A percentile compares a stretch with the other conserved stretches of the same genome.
Evolutionary conservation across 1,140 invertebrate genomes (phyloP).

Genomic region (Scylla paramamosain): DNA sequence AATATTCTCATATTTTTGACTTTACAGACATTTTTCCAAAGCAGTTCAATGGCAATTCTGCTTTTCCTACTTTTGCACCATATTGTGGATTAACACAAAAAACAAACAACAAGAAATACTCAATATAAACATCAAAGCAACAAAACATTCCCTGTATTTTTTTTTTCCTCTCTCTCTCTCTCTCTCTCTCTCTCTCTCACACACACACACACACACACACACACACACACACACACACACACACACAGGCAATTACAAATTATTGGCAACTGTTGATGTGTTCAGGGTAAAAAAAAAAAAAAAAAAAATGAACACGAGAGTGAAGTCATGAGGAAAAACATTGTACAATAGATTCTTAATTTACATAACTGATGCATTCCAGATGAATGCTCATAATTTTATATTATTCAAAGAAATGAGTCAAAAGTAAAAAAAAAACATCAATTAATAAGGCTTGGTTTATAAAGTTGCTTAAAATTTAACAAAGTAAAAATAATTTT

Average conservation of each 20-base stretch:
- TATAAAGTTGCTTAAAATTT: too few species aligned
- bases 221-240: not conserved
- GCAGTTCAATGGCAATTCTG: too few species aligned
- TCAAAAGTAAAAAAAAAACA: not conserved
- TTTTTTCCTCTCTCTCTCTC: too few species aligned
- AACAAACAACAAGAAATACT: not conserved
- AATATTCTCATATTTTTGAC: not conserved
- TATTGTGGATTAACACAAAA: not conserved
- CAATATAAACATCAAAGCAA: conserved; percentile 24
- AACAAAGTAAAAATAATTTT: too few species aligned
- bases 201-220: conserved; percentile 22
- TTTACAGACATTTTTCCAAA: not conserved
- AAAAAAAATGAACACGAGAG: not conserved
- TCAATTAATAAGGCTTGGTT: not conserved
- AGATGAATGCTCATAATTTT: not conserved
- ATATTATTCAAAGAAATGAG: too few species aligned
- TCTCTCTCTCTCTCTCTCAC: not conserved
- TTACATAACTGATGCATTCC: not conserved
- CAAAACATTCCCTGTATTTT: conserved; percentile 31
- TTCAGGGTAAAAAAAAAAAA: not conserved
- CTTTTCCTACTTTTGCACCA: too few species aligned
- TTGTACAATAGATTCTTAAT: not conserved
- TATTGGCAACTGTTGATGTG: conserved; percentile 46
- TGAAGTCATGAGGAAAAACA: not conserved
- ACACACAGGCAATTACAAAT: not conserved